phyloP scores from a whole-genome alignment of 1,140 invertebrate genomes.

The Saxidomus purpurata region DNA sequence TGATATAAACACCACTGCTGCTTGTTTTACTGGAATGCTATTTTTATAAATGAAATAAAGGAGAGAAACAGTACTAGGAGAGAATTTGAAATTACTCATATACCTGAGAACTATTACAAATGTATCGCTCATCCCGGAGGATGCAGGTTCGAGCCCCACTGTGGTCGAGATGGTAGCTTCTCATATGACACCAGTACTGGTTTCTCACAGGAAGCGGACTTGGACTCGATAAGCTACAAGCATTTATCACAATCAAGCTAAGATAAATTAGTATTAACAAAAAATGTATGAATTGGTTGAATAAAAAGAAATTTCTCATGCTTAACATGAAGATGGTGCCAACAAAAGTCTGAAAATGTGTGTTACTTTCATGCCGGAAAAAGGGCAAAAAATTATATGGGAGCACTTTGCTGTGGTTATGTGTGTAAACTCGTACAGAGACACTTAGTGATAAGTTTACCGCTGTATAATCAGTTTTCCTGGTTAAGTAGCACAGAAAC shows the following conservation, averaged over 20 bases:
- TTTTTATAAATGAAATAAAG: neutral
- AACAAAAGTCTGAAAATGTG: neutral
- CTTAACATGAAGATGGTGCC: neutral
- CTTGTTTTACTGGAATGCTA: slow-evolving; percentile 33
- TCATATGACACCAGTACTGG: too few species aligned
- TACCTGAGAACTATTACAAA: neutral
- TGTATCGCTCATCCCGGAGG: too few species aligned
- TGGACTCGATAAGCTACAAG: too few species aligned
- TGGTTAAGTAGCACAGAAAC: neutral
- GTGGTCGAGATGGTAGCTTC: too few species aligned
- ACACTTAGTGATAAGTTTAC: neutral
- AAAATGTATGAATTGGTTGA: neutral
- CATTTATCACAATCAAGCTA: too few species aligned
- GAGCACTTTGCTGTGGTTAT: too few species aligned
- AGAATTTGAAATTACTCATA: neutral
- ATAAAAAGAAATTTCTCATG: slow-evolving; percentile 7
- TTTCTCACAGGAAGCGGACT: too few species aligned
- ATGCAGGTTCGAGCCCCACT: too few species aligned
- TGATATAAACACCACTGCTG: neutral
- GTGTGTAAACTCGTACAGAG: too few species aligned
- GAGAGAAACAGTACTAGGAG: neutral
- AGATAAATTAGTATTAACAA: too few species aligned
- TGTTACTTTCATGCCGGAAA: too few species aligned
- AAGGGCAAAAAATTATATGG: too few species aligned
- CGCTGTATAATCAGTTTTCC: slow-evolving; percentile 11